These are phyloP conservation scores for Cecropterus lyciades DNA, from an alignment of 1,140 invertebrate species.

Conservation along the genomic window DNA sequence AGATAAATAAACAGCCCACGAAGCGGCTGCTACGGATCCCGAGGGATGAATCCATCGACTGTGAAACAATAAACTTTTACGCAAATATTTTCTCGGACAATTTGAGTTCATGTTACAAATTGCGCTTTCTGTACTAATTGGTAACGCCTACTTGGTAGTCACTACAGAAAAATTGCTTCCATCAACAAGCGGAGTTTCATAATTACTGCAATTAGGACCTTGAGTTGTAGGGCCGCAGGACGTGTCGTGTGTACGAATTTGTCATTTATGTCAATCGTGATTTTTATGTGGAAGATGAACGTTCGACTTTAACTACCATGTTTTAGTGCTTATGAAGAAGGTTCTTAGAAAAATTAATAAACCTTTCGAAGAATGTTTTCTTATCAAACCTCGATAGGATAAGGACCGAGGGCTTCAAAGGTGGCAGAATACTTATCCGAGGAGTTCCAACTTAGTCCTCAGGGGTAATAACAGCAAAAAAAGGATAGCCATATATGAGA, in stretches of 20 bases:
- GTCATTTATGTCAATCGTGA: slow-evolving; percentile 47
- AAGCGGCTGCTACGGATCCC: slow-evolving; percentile 33
- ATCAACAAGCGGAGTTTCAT: slow-evolving; percentile 75
- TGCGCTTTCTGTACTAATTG: slow-evolving; percentile 63
- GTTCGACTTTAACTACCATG: no score
- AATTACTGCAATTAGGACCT: slow-evolving; percentile 75
- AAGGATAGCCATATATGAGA: no score
- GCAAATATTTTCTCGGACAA: slow-evolving; percentile 47
- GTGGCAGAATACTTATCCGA: no score
- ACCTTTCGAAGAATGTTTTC: no score
- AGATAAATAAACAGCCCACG: slow-evolving; percentile 19
- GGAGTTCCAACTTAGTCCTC: no score
- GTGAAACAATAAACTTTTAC: slow-evolving; percentile 36
- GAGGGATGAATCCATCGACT: slow-evolving; percentile 10
- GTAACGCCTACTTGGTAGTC: slow-evolving; percentile 71
- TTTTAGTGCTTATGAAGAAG: no score
- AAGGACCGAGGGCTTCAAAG: no score
- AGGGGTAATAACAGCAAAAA: no score
- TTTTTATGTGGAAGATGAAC: not conserved
- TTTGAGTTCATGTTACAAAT: slow-evolving; percentile 65
- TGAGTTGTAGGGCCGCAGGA: slow-evolving; percentile 57
- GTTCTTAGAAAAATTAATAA: no score
- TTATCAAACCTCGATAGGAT: no score
- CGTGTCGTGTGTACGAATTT: slow-evolving; percentile 66
- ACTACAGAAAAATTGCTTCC: slow-evolving; percentile 75